Evolutionary conservation across 2,797 vertebrate species (phyloP).

Genomic region (Squalus acanthias): DNA sequence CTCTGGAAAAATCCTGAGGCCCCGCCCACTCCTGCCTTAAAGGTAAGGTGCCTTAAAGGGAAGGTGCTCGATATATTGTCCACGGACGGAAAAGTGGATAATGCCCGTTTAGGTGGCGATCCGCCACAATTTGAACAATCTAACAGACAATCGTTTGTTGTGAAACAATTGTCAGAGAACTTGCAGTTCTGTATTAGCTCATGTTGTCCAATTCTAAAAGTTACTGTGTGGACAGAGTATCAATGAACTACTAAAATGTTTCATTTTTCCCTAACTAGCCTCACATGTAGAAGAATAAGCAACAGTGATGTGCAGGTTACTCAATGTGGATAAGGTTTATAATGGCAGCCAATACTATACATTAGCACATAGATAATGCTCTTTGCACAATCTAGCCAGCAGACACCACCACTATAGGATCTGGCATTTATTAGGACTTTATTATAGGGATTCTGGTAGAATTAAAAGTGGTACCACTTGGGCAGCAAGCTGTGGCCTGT

Average conservation of each 20-base stretch:
- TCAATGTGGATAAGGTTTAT: background rate
- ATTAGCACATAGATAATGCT: background rate
- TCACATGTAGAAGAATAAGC: background rate
- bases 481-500: background rate
- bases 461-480: background rate
- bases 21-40: too few relatives aligned
- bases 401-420: background rate
- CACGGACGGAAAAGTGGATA: too few relatives aligned
- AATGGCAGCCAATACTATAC: background rate
- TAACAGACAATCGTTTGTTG: background rate
- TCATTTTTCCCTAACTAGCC: background rate
- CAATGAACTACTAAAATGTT: background rate
- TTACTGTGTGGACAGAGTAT: background rate
- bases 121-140: background rate
- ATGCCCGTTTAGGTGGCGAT: too few relatives aligned
- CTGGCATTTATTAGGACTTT: background rate
- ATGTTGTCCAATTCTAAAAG: background rate
- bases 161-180: background rate
- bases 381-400: background rate
- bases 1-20: too few relatives aligned
- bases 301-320: background rate
- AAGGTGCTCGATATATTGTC: too few relatives aligned
- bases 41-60: too few relatives aligned
- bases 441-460: background rate
- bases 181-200: background rate